A percentile compares a stretch with the other conserved stretches of the same genome.
Evolutionary conservation across 92 coral and sea anemone species (phyloP).

Genomic region (Porites rus): DNA sequence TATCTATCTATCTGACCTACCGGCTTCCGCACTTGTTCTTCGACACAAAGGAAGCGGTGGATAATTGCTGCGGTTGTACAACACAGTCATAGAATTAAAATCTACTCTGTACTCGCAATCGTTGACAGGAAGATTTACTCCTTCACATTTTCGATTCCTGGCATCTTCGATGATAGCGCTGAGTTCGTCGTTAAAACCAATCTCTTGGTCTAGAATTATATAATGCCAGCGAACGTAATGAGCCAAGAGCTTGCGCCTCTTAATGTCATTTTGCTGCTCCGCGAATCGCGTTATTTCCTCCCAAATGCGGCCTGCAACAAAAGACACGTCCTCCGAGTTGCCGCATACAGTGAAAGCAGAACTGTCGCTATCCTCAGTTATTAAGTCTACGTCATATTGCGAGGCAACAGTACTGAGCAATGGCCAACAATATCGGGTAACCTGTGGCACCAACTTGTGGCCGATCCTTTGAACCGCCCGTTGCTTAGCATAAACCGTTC

Average conservation of each 20-base stretch:
- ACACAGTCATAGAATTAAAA: conserved; percentile 23
- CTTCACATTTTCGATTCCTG: not conserved
- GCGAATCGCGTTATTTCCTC: conserved; percentile 56
- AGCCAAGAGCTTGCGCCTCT: conserved; percentile 66
- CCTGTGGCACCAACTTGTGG: conserved; percentile 54
- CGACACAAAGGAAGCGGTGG: conserved; percentile 24
- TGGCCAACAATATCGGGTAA: conserved; percentile 46
- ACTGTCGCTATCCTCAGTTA: conserved; percentile 36
- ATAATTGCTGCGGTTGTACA: not conserved
- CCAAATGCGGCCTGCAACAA: conserved; percentile 63
- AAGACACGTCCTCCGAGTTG: conserved; percentile 65
- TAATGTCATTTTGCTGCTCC: conserved; percentile 59
- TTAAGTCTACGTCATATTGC: conserved; percentile 47
- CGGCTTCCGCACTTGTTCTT: not conserved
- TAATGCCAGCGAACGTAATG: conserved; percentile 76
- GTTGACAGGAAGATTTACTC: not conserved
- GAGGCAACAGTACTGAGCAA: conserved; percentile 43
- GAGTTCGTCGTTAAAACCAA: conserved; percentile 49
- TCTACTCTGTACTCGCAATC: conserved; percentile 8
- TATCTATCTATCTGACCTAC: not conserved
- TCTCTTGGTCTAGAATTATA: conserved; percentile 33
- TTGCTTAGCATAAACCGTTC: conserved; percentile 7
- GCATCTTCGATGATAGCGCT: conserved; percentile 83
- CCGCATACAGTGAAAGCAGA: conserved; percentile 67
- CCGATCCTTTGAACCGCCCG: conserved; percentile 53